Percentiles rank a stretch among this genome's conserved stretches.
phyloP scores from a whole-genome alignment of 2,797 vertebrate genomes.

The Galagoides demidoff region DNA sequence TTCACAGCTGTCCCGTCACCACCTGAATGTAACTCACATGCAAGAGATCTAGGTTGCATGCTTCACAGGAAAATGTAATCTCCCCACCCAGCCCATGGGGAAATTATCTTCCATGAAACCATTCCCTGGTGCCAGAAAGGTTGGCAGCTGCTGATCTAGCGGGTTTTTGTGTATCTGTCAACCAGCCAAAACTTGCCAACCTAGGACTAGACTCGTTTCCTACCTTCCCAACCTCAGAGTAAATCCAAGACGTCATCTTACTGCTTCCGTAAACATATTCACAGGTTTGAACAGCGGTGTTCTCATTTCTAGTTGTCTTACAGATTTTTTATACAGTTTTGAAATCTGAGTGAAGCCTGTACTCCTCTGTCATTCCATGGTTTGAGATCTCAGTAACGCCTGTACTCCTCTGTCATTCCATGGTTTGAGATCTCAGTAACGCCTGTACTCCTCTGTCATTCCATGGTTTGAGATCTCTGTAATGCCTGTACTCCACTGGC shows the following conservation, averaged over 20 bases:
- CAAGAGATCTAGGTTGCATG: too few species aligned
- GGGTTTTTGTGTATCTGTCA: not conserved
- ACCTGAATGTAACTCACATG: too few species aligned
- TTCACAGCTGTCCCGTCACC: too few species aligned
- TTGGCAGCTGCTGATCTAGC: not conserved
- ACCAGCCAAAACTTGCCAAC: not conserved
- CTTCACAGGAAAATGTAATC: too few species aligned
- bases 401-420: accelerated
- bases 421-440: too few species aligned
- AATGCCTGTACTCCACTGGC: accelerated
- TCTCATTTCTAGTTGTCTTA: not conserved
- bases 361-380: accelerated
- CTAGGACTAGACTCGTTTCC: not conserved
- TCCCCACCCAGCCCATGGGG: too few species aligned
- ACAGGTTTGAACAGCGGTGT: not conserved
- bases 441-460: not conserved
- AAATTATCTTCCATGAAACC: too few species aligned
- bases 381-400: not conserved
- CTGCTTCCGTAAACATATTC: not conserved
- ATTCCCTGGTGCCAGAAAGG: too few species aligned
- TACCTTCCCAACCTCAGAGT: not conserved
- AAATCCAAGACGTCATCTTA: not conserved
- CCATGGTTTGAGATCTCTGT: not conserved
- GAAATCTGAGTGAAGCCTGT: not conserved
- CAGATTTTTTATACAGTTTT: not conserved